Evolutionary conservation across 2,113 vertebrate genomes (phyloP), one percentile per base, ranked within the genome.

Genomic region (Crotophaga sulcirostris): DNA sequence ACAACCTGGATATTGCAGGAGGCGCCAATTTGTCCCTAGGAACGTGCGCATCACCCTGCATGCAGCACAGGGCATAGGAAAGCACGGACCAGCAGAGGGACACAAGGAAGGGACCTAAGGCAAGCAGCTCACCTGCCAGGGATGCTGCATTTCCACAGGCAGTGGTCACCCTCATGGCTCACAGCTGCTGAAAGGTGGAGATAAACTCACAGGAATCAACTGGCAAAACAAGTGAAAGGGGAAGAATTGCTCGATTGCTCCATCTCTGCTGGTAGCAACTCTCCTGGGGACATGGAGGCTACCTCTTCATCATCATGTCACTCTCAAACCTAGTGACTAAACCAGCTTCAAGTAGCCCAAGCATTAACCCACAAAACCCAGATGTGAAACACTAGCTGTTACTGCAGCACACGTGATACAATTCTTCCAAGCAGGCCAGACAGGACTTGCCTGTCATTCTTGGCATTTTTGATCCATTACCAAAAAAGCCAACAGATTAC

Each of bases 31-130:
- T 7, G 1, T 29, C 16, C 24, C 34, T n/a, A 59, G 38, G 38
- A 86, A 67, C 1, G 0, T 5, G 16, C 20, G 28, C 23, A 8
- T 3, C 7, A 0, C 10, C 16, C 24, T 8, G 1, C 33, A 67
- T 8, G 1, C 33, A 67, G 31, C 56, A 58, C 36, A 42, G 20
- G 19, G 2, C 7, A 2, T 0, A 36, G 38, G 54, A 40, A 7
- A 67, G 25, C 25, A 59, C 1, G 3, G 52, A 49, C 14, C 40
- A 54, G 52, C 28, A 4, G 10, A 11, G 24, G 6, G 20, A 77
- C 42, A 26, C 36, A 51, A 25, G 10, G 55, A 70, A 67, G 11
- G 8, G 9, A 68, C 19, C 10, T 6, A 55, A 70, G 23, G 33
- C 36, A 83, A 45, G n/a, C 45, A 82, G 24, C 51, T 42, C 69